A percentile compares a stretch with the other conserved stretches of the same genome.
Evolutionary conservation across 2,113 vertebrate genomes (phyloP).

Genomic region (Phaethornis superciliosus): DNA sequence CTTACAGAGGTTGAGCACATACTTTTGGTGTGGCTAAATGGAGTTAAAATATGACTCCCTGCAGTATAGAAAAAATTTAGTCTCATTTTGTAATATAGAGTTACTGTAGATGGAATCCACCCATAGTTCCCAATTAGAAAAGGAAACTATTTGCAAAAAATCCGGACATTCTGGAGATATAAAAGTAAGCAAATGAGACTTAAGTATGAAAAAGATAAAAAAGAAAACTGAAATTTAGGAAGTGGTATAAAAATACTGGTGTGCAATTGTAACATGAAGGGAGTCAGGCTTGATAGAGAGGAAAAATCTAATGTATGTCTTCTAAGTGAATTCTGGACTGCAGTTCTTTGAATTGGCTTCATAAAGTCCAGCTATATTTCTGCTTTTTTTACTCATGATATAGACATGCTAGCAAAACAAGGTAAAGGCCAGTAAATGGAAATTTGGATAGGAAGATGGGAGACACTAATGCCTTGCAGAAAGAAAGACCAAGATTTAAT

Average conservation of each 20-base stretch:
- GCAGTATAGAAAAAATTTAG: not conserved
- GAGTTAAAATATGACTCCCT: not conserved
- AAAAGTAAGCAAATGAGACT: not conserved
- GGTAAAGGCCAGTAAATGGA: not conserved
- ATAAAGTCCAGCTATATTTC: not conserved
- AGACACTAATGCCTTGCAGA: not conserved
- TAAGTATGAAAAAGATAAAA: not conserved
- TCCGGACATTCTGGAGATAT: not conserved
- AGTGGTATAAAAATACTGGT: not conserved
- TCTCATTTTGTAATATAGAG: not conserved
- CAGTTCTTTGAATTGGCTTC: not conserved
- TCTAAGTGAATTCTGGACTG: not conserved
- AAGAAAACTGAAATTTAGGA: not conserved
- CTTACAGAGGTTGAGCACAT: not conserved
- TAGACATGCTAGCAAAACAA: not conserved
- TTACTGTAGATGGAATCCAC: not conserved
- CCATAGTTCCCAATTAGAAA: not conserved
- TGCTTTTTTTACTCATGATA: not conserved
- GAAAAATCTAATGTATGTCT: not conserved
- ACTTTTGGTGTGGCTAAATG: not conserved
- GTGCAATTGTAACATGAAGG: not conserved
- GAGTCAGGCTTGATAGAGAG: not conserved
- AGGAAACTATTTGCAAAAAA: fast-evolving
- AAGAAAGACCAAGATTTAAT: not conserved
- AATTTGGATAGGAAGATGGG: not conserved